These are phyloP conservation scores for Camponotus fellah DNA, from an alignment of 2,888 invertebrate species.

Conservation along the genomic window DNA sequence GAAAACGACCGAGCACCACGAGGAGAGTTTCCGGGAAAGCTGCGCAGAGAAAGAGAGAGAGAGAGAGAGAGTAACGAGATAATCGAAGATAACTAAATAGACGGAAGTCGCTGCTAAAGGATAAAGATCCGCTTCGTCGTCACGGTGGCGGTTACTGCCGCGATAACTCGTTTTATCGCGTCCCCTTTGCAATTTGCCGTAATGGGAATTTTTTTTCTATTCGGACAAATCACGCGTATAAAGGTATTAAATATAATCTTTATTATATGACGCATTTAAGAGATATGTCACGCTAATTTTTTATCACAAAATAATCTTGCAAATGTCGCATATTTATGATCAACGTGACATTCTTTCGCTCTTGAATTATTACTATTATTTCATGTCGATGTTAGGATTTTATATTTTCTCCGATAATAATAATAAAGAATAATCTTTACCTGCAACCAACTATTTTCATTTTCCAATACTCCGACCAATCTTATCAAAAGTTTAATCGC, in stretches of 20 bases:
- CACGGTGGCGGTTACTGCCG: conserved; percentile 26
- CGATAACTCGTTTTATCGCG: conserved; percentile 43
- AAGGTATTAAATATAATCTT: neutral
- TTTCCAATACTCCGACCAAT: neutral
- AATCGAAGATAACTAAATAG: conserved; percentile 53
- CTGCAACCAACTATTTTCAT: neutral
- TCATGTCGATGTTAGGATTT: neutral
- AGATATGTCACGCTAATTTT: neutral
- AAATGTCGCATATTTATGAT: neutral
- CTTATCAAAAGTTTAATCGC: neutral
- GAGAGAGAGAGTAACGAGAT: conserved; percentile 42
- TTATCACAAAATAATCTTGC: neutral
- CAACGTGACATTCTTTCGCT: conserved; percentile 1
- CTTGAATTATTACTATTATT: neutral
- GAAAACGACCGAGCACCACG: conserved; percentile 49
- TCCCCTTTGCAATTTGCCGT: conserved; percentile 19
- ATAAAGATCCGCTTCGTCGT: conserved; percentile 41
- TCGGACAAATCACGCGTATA: conserved; percentile 29
- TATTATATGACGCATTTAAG: neutral
- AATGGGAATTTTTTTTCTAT: conserved; percentile 30
- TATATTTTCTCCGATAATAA: neutral
- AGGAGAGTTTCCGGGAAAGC: conserved; percentile 28
- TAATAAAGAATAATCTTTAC: neutral
- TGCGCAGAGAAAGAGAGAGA: neutral
- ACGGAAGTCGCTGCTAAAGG: conserved; percentile 45